Evolutionary conservation across 1,140 invertebrate genomes (phyloP), one percentile per base, ranked within the genome.

Genomic region (Drosophila nasuta): DNA sequence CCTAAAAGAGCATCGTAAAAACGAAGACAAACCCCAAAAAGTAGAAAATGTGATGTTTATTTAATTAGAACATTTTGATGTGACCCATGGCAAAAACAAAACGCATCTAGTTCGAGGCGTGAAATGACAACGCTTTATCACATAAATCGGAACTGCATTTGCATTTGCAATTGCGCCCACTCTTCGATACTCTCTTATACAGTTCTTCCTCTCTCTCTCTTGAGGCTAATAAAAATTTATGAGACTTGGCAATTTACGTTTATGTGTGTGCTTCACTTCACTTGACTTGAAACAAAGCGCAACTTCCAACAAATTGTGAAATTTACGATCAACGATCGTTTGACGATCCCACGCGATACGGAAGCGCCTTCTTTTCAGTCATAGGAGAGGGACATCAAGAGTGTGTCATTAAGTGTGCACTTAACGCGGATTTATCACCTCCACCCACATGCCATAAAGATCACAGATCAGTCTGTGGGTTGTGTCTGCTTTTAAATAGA

Each of bases 381-480:
- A 20, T 13, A 30, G 52, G 52, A 49, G 45, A 57, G 30, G n/a
- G 33, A 38, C 5, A 38, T 28, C 5, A 6, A 54, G 7, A 17
- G 52, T 10, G 33, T 45, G 17, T 43, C 67, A 49, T 68, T 80
- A 85, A 85, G 67, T 69, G 73, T 49, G 64, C 82, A 79, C 79
- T 85, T 87, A 85, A 87, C 79, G 58, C 62, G 67, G 75, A 86
- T 75, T 85, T 85, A 85, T 86, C 69, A 86, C 77, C 81, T 81
- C 38, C 78, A 60, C 69, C 81, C 77, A 86, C 81, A 65, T 59
- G 30, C 17, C 65, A 77, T 73, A 77, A 83, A 80, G 60, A 80
- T 67, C 68, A 51, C 35, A 45, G 51, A 35, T 10, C 68, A 28
- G 11, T 17, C 30, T 54, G 28, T 33, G 51, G 51, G n/a, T 13